phyloP scores from a whole-genome alignment of 2,888 invertebrate genomes.

The Parnassius smintheus region DNA sequence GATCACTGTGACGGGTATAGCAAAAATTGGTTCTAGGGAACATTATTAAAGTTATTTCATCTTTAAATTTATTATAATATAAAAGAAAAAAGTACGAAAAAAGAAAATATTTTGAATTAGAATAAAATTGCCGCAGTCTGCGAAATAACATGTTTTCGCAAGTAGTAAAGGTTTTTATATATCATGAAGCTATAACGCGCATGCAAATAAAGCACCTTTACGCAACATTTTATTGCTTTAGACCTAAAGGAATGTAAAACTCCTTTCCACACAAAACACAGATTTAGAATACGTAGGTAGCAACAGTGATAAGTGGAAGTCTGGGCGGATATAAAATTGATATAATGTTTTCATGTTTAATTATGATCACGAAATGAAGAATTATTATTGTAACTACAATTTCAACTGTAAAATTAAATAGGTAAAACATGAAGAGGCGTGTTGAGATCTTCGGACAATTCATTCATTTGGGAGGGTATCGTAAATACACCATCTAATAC shows the following conservation, averaged over 20 bases:
- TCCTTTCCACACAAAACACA: conserved; percentile 1
- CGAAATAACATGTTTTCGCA: conserved; percentile 25
- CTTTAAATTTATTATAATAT: background rate
- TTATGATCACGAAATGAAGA: too few species aligned
- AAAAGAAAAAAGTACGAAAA: background rate
- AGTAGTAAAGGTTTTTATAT: conserved; percentile 25
- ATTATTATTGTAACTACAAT: too few species aligned
- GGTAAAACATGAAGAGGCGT: too few species aligned
- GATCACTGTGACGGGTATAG: too few species aligned
- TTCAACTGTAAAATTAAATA: too few species aligned
- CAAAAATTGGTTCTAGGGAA: too few species aligned
- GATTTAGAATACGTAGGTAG: background rate
- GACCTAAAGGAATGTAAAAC: conserved; percentile 33
- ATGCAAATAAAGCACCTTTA: conserved; percentile 32
- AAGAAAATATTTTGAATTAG: background rate
- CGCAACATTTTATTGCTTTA: conserved; percentile 36
- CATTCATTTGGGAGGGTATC: too few species aligned
- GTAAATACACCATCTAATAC: too few species aligned
- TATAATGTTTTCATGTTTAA: too few species aligned
- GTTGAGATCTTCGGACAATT: too few species aligned
- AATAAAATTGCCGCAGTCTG: conserved; percentile 16
- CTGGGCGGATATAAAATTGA: background rate
- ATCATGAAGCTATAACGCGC: conserved; percentile 13
- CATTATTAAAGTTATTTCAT: too few species aligned
- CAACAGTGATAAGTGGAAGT: background rate